Percentiles rank a stretch among this genome's conserved stretches.
Evolutionary conservation across 2,113 vertebrate genomes (phyloP).

Genomic region (Aptenodytes forsteri): DNA sequence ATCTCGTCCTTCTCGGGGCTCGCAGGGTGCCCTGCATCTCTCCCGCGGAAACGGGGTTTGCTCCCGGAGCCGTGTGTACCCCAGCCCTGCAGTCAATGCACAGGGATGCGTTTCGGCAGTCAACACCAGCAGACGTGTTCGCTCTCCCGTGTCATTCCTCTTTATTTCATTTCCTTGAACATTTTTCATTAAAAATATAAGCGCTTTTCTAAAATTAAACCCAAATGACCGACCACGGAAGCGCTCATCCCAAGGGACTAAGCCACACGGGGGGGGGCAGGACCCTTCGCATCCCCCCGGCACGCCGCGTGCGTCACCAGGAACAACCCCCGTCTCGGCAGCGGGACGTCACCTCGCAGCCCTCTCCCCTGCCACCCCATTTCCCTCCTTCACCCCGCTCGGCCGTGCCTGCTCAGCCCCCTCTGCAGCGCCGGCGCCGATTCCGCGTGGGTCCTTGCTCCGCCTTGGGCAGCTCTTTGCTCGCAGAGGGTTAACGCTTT

Average conservation of each 20-base stretch:
- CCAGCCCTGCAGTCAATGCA: accelerated
- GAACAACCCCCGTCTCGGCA: accelerated
- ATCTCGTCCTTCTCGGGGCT: accelerated
- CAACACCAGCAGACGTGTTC: not conserved
- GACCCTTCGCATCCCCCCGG: accelerated
- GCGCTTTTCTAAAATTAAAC: not conserved
- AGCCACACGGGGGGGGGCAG: accelerated
- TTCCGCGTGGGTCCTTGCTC: not conserved
- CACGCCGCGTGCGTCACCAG: accelerated
- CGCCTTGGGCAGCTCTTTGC: not conserved
- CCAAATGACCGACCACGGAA: accelerated
- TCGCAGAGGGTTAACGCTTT: not conserved
- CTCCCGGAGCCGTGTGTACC: accelerated
- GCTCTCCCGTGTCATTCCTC: accelerated
- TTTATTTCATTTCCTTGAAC: not conserved
- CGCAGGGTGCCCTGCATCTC: accelerated
- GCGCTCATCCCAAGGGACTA: not conserved
- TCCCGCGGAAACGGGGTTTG: accelerated
- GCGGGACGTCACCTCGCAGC: not conserved
- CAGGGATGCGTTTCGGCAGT: accelerated
- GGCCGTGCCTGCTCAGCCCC: not conserved
- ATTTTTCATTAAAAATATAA: not conserved
- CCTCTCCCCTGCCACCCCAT: not conserved
- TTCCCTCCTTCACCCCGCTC: not conserved
- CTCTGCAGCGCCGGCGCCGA: not conserved